Percentiles rank a stretch among this genome's conserved stretches.
phyloP scores from a whole-genome alignment of 2,113 vertebrate species.

The Pollachius pollachius region DNA sequence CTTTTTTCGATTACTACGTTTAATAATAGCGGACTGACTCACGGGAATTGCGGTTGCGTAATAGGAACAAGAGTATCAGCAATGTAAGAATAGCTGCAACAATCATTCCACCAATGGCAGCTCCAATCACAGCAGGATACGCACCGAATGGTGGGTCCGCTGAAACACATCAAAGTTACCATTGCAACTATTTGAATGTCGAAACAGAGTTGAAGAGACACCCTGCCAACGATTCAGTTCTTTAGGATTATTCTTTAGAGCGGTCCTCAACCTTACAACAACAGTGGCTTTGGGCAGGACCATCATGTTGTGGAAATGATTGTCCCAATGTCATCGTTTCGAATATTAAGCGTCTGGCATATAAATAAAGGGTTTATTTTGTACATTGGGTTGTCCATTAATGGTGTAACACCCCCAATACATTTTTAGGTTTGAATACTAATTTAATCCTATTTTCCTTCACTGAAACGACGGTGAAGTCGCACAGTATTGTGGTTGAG shows the following conservation, averaged over 20 bases:
- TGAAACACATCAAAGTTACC: conserved; percentile 71
- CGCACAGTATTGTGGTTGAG: too few relatives aligned
- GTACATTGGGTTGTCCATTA: too few relatives aligned
- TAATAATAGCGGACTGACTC: conserved; percentile 55
- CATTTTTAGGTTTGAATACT: too few relatives aligned
- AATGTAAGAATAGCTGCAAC: conserved; percentile 70
- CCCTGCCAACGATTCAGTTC: background rate
- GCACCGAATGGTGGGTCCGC: conserved; percentile 76
- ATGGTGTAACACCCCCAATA: too few relatives aligned
- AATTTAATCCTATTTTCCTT: too few relatives aligned
- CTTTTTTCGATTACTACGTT: too few relatives aligned
- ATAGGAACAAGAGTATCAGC: conserved; percentile 76
- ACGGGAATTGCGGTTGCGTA: conserved; percentile 81
- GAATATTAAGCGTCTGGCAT: conserved; percentile 16
- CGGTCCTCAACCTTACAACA: conserved; percentile 35
- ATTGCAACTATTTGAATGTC: conserved; percentile 33
- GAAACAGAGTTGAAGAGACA: background rate
- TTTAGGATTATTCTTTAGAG: background rate
- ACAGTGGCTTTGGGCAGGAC: background rate
- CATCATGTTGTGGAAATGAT: background rate
- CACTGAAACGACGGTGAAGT: too few relatives aligned
- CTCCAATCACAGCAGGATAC: conserved; percentile 81
- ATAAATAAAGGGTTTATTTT: conserved; percentile 2
- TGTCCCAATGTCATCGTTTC: background rate
- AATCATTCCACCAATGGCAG: conserved; percentile 80